Percentiles rank a stretch among this genome's conserved stretches.
Evolutionary conservation across 2,888 invertebrate genomes (phyloP).

Genomic region (Leptarthrus brevirostris): DNA sequence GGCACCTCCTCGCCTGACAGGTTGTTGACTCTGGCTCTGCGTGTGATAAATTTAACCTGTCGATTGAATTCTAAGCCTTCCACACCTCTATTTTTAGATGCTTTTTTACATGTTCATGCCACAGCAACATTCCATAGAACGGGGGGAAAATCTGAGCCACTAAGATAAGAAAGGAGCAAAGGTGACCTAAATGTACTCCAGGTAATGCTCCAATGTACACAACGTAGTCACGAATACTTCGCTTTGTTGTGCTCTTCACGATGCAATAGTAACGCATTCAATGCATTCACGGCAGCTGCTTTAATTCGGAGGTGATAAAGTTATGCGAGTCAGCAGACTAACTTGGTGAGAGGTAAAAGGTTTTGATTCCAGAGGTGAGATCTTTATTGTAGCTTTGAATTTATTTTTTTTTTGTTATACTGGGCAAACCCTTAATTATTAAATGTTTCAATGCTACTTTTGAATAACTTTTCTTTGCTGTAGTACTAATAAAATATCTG

Average conservation of each 20-base stretch:
- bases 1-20: background rate
- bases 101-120: background rate
- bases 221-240: background rate
- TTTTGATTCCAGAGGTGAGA: too few species aligned
- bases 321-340: too few species aligned
- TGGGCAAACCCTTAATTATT: too few species aligned
- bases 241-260: background rate
- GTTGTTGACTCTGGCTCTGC: conserved; percentile 13
- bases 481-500: too few species aligned
- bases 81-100: background rate
- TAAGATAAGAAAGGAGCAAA: background rate
- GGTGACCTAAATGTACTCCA: background rate
- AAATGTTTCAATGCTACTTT: too few species aligned
- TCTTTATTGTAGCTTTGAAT: too few species aligned
- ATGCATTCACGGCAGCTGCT: too few species aligned
- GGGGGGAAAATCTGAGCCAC: background rate
- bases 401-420: too few species aligned
- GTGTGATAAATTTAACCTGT: conserved; percentile 24
- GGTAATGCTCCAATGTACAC: background rate
- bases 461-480: too few species aligned
- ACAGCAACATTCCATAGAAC: background rate
- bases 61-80: background rate
- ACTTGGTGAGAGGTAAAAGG: too few species aligned
- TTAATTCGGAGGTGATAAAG: too few species aligned
- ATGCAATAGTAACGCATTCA: too few species aligned